These are phyloP conservation scores for Diorhabda sublineata DNA, from an alignment of 1,140 invertebrate genomes.

Conservation along the genomic window DNA sequence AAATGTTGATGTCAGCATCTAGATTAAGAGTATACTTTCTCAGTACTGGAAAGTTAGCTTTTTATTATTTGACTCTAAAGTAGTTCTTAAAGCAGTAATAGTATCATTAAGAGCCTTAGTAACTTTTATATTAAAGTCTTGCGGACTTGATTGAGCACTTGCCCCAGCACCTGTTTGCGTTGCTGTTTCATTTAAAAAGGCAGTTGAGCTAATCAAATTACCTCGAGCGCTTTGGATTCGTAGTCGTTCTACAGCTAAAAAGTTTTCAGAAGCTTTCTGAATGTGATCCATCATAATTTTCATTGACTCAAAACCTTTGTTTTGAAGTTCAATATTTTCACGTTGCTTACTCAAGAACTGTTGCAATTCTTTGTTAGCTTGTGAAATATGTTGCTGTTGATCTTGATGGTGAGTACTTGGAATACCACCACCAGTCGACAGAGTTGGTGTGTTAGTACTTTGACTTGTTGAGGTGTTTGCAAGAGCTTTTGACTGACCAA, in stretches of 20 bases:
- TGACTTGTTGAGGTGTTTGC: no score
- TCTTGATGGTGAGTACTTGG: neutral
- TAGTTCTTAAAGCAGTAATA: constrained; percentile 1
- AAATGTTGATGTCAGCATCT: neutral
- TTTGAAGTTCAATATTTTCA: constrained; percentile 3
- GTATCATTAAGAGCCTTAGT: neutral
- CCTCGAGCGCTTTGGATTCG: neutral
- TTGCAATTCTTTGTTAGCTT: neutral
- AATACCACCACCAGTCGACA: no score
- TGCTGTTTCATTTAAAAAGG: neutral
- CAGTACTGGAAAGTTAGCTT: neutral
- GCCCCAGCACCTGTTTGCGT: neutral
- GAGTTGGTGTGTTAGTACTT: no score
- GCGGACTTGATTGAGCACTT: neutral
- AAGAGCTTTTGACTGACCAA: neutral
- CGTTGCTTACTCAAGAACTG: neutral
- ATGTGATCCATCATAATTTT: constrained; percentile 1
- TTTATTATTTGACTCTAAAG: neutral
- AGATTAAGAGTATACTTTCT: neutral
- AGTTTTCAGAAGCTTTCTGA: constrained; percentile 1
- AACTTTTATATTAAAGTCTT: neutral
- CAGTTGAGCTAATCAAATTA: neutral
- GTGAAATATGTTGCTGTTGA: neutral
- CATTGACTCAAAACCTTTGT: neutral
- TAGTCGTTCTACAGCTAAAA: neutral